Conservation (phyloP, 2,113 vertebrate genomes). For the Dendrocopos noguchii region DNA sequence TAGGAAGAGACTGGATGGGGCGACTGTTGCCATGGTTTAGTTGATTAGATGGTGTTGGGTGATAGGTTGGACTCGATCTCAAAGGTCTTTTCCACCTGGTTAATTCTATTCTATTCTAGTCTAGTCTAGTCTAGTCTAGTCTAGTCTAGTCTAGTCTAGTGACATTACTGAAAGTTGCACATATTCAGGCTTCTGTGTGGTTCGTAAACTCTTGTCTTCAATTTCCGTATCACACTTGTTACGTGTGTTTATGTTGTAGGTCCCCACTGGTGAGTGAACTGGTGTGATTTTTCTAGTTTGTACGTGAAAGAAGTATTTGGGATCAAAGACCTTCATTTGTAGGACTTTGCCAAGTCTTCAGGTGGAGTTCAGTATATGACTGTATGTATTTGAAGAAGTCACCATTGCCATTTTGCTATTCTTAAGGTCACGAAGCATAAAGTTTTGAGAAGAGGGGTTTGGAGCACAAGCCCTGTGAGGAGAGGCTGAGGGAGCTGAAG, state of each 20-base stretch:
- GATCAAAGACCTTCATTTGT: neutral
- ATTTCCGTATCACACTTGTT: neutral
- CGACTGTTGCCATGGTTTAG: too few species aligned
- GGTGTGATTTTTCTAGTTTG: neutral
- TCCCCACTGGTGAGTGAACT: neutral
- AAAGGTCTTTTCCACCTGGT: too few species aligned
- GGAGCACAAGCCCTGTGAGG: too few species aligned
- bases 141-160: too few species aligned
- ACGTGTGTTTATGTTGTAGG: fast-evolving
- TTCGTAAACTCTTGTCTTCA: neutral
- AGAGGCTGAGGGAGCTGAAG: too few species aligned
- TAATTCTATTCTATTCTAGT: too few species aligned
- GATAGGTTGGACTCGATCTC: too few species aligned
- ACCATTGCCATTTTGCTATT: neutral
- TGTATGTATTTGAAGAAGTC: neutral
- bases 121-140: too few species aligned
- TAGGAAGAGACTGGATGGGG: too few species aligned
- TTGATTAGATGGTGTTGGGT: too few species aligned
- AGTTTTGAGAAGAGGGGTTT: neutral
- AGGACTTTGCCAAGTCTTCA: neutral
- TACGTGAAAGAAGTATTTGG: neutral
- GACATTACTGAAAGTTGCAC: neutral
- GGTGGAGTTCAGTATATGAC: neutral
- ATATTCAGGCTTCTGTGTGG: neutral
- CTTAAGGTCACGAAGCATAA: neutral